Base-by-base conservation (phyloP, 1,140 invertebrate species). In the Cydia amplana region DNA sequence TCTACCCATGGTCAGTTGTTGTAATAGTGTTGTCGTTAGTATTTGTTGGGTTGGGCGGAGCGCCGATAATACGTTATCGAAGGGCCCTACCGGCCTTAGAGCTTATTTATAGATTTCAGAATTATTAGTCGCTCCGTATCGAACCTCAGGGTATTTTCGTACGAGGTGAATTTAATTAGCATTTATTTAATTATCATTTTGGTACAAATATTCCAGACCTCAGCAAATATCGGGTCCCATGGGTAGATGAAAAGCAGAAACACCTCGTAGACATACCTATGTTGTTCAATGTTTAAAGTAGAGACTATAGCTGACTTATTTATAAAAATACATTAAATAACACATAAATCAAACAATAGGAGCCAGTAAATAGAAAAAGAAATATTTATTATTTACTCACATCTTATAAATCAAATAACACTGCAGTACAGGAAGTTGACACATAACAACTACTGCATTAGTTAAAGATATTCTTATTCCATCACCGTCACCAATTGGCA, bases 81-180 rank as follows among this genome's bases (percentile, higher is more conserved):
- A 60, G 55, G 55, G 55, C 7, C 20, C n/a, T n/a, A n/a, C n/a
- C n/a, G n/a, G n/a, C n/a, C 20, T 1, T 46, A 12, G 12, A 46
- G 43, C 43, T 6, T 60, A 60, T 60, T 60, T 10, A 23, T 60
- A 60, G 55, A 60, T 60, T 60, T 60, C 55, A 60, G 55, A 60
- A 23, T 60, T 3, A 60, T 60, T 60, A 18, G 7, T 60, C 1
- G 20, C 55, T 23, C 20, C 51, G n/a, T 55, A 55, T 55, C n/a
- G 55, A 60, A 60, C 55, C 16, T 55, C 18, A 23, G 55, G 9
- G 18, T 60, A 60, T 60, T 23, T 60, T 60, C 9, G 55, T 20
- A 60, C 10, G 7, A 60, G 16, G 51, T 60, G 55, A 23, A 60
- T 10, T 20, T 20, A 51, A 14, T n/a, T 2, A 10, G 40, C 14